Base-by-base conservation (phyloP, 1,140 invertebrate species). In the Phortica variegata region DNA sequence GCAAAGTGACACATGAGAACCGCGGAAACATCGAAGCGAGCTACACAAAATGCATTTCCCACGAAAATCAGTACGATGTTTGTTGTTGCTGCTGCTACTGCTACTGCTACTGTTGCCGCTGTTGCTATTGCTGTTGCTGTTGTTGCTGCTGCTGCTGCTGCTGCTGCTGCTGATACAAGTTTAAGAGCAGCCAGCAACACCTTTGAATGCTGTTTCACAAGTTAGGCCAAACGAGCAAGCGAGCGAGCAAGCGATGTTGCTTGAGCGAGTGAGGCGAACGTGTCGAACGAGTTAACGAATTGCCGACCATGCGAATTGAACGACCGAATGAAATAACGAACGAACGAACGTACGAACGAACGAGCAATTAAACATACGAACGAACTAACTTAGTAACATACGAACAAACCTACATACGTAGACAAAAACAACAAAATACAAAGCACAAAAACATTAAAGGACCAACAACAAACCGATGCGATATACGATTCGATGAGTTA, bases 1-100 rank as follows among this genome's bases (percentile, higher is more conserved):
- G 65, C 65, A 70, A 55, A 73, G 65, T 70, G 65, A 73, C 69
- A 73, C 65, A 69, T 70, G 61, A 20, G 49, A 59, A 58, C 56
- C 53, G 23, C 23, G 23, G 10, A 26, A 26, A 26, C 23, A 26
- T 26, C 10, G 23, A 26, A 26, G 23, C 23, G 23, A 26, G 23
- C 23, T 26, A 5, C 23, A 26, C 23, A 26, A 26, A 26, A 26
- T 26, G 23, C 23, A 26, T 26, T 26, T 26, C 12, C 18, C 16
- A 38, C 15, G 16, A 15, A 19, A 12, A 38, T 19, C 12, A 12
- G 16, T 42, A 33, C 19, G 31, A 38, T 19, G 34, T 29, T 29
- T 44, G 16, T 12, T 21, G 46, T 10, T 50, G 16, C 13, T 44
- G 29, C n/a, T 53, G 39, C 20, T 37, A 42, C 31, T 44, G 32